Base-by-base conservation (phyloP, 1,140 invertebrate genomes). In the Leptinotarsa lineolata region DNA sequence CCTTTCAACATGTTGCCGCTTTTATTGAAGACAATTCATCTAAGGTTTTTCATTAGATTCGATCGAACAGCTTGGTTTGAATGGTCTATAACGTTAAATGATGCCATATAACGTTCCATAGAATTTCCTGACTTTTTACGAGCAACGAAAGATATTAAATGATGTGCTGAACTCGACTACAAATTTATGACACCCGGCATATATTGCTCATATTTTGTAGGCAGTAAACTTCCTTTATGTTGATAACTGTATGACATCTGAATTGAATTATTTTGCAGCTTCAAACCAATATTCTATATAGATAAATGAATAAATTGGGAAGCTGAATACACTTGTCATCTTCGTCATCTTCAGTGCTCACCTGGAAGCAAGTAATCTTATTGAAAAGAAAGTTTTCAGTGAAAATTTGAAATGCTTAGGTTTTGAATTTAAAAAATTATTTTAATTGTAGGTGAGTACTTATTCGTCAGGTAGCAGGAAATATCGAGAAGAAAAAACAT, bases 51-150 rank as follows among this genome's bases (percentile, higher is more conserved):
- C 48, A 54, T 54, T 54, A 54, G 48, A 54, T 54, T 54, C 4
- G 48, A 54, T 54, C n/a, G 48, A 4, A 54, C 48, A 4, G n/a
- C 30, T 39, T 39, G 30, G 30, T 39, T 54, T 54, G 48, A 54
- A 54, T 54, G 48, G 48, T 54, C 48, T 54, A 54, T 54, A 54
- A 54, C 48, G 15, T 54, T 54, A 54, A 54, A 54, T 54, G 48
- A 54, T 54, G 48, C 48, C 48, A 54, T 54, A 54, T 54, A 54
- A 54, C n/a, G 48, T 54, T 54, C 48, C 48, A 54, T 54, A 54
- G 48, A 54, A 54, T 54, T 16, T 54, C 48, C 48, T 54, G 15
- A 54, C 16, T 54, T 54, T 54, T 54, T 54, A 54, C 48, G 16
- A 54, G 48, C 15, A 15, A 16, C 16, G 16, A 54, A 54, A 54